A percentile compares a stretch with the other conserved stretches of the same genome.
phyloP scores from a whole-genome alignment of 2,113 vertebrate species.

The Leptodactylus fuscus region DNA sequence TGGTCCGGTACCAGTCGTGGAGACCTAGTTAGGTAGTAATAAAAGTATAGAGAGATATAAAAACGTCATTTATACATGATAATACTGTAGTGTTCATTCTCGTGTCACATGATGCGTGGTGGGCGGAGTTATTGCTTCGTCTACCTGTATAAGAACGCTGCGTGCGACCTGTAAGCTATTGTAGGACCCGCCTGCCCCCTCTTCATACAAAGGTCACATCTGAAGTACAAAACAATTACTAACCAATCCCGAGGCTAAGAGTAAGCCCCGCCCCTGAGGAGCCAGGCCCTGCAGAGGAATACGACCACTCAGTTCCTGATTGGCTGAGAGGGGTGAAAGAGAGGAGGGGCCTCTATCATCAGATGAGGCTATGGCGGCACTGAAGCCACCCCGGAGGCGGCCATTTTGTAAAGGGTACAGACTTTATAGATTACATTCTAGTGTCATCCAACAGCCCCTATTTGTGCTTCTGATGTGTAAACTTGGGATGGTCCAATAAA shows the following conservation, averaged over 20 bases:
- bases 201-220: not conserved
- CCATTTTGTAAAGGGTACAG: no score
- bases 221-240: not conserved
- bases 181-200: not conserved
- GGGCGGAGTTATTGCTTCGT: slow-evolving; percentile 35
- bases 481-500: no score
- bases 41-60: slow-evolving; percentile 23
- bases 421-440: not conserved
- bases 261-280: not conserved
- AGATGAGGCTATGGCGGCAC: not conserved
- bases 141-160: not conserved
- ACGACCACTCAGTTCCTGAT: not conserved
- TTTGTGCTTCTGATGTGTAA: not conserved
- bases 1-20: slow-evolving; percentile 33
- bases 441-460: not conserved
- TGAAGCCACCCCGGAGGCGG: not conserved
- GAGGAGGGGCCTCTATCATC: not conserved
- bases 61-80: slow-evolving; percentile 28
- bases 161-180: no score
- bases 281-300: no score
- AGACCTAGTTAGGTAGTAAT: slow-evolving; percentile 51
- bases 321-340: not conserved
- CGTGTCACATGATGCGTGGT: not conserved
- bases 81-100: slow-evolving; percentile 1
- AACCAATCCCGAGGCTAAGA: not conserved